Base-by-base conservation (phyloP, 2,797 vertebrate genomes). In the Spondyliosoma cantharus region DNA sequence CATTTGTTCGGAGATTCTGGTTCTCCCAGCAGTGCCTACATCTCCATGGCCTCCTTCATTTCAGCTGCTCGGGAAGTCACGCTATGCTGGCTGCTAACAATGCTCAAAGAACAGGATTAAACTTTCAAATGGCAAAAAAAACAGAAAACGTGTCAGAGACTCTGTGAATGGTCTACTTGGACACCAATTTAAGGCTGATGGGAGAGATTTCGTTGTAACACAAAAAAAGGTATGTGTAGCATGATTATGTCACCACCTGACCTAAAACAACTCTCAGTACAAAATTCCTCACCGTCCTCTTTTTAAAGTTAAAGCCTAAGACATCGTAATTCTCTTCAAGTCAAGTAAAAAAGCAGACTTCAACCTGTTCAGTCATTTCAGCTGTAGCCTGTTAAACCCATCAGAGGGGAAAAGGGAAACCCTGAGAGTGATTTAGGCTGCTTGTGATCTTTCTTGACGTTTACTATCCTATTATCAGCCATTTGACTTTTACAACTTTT, bases 21-120 rank as follows among this genome's bases (percentile, higher is more conserved):
- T 81, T 76, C 54, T 67, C 80, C 71, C 22, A 14, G 74, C 63
- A 58, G 62, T 15, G 54, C 49, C 45, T 83, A 65, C 62, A 82
- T 89, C 66, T 79, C 83, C 63, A 46, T 63, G 64, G 82, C 57
- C 45, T 43, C 63, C 67, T 72, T 82, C 45, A 46, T 65, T 78
- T 87, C 70, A 89, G 82, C 86, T 81, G 78, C 69, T 84, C 57
- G 65, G 52, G 49, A 56, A 59, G 90, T 90, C 85, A 89, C 42
- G 68, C 83, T 81, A 69, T 64, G 70, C 73, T 85, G 86, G 42
- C 81, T 78, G 22, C 71, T 75, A 78, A 91, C 81, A 89, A 90
- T 64, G 71, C 75, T 80, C 69, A 80, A 85, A 85, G 73, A 85
- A 83, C n/a, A 15, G 61, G 80, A 92, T 92, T 88, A 85, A 91